Conservation (phyloP, 2,797 vertebrate species). For the Gymnothorax reevesii region DNA sequence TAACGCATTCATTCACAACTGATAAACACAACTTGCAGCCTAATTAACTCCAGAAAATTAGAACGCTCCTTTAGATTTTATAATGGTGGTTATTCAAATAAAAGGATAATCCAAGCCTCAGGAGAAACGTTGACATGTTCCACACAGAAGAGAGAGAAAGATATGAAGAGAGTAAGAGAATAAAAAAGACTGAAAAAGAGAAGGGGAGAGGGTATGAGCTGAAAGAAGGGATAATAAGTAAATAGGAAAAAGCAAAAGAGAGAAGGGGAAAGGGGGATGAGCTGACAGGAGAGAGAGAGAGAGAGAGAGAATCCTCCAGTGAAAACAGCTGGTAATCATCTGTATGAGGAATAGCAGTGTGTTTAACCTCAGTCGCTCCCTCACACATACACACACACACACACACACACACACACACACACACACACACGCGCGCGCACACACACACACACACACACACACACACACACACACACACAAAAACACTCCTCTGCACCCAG, state of each 20-base stretch:
- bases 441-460: no score
- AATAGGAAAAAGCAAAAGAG: background rate
- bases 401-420: background rate
- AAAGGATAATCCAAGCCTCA: background rate
- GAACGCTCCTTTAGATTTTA: no score
- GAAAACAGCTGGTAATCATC: conserved; percentile 24
- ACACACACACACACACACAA: no score
- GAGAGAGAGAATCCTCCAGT: conserved; percentile 33
- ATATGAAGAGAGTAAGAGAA: no score
- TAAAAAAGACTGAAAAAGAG: background rate
- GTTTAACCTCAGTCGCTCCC: conserved; percentile 5
- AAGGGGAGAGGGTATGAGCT: background rate
- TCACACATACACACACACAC: no score
- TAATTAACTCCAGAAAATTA: no score
- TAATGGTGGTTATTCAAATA: background rate
- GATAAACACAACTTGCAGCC: no score
- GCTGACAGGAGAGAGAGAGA: no score
- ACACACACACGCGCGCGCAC: no score
- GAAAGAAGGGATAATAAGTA: background rate
- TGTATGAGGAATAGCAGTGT: background rate
- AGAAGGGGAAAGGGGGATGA: no score
- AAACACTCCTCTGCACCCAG: background rate
- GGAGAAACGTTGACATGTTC: background rate
- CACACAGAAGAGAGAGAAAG: background rate
- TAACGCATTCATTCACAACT: no score